Evolutionary conservation across 2,888 invertebrate species (phyloP), one percentile per base, ranked within the genome.

Genomic region (Microchrysa polita): DNA sequence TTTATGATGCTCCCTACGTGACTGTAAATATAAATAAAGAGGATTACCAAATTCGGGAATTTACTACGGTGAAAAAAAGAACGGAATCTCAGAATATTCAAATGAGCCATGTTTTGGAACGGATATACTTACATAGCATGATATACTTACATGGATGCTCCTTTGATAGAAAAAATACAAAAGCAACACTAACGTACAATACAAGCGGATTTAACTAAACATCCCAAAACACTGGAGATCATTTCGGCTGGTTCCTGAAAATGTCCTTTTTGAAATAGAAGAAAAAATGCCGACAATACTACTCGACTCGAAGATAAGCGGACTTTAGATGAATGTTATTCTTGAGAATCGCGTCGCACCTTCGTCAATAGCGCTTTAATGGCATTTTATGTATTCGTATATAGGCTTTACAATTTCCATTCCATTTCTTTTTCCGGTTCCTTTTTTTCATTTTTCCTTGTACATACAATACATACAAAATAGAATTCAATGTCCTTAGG

Each of bases 361-460:
- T 61, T 61, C 1, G 40, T 16, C 61, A 61, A 61, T 61, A 22
- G 40, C 61, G 76, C 72, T 73, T 67, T 73, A 57, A 61, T 61
- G 23, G 40, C 40, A 23, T 34, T n/a, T n/a, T n/a, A n/a, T 61
- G 61, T 42, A 61, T 48, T 7, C 27, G 48, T 48, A 48, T n/a
- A 12, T n/a, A 48, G 48, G 27, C 48, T n/a, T 48, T 48, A 48
- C 48, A 48, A 48, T 48, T 48, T 48, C 12, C 14, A n/a, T n/a
- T 48, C 16, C 14, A 2, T 9, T n/a, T 42, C 12, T 42, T 42
- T 10, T 10, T 48, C 48, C 48, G 16, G 48, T n/a, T 48, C 5
- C 12, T 10, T 12, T n/a, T n/a, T 34, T 34, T 5, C 48, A n/a
- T 48, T 48, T 48, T 5, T 2, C 27, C 7, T 34, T 34, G 27